Evolutionary conservation across 2,888 invertebrate species (phyloP).

Genomic region (Exephanes ischioxanthus): DNA sequence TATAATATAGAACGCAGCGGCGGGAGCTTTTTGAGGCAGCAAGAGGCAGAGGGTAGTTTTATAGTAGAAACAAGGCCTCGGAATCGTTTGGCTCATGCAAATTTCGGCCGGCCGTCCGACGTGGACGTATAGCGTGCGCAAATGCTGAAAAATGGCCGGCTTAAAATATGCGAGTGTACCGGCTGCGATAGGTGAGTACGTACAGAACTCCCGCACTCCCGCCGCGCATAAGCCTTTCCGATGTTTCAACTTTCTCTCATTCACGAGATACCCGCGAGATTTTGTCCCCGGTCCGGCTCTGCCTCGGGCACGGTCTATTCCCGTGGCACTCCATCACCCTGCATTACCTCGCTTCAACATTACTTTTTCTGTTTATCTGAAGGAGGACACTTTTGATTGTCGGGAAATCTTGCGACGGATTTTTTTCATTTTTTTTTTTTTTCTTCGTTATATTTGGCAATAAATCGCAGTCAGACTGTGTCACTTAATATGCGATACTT

Average conservation of each 20-base stretch:
- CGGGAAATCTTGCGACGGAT: not conserved
- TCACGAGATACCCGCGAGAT: constrained; percentile 64
- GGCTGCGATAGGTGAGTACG: constrained; percentile 82
- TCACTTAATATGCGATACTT: not conserved
- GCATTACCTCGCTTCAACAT: constrained; percentile 40
- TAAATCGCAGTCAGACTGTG: not conserved
- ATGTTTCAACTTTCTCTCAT: constrained; percentile 75
- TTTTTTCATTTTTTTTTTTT: not conserved
- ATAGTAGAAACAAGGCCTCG: constrained; percentile 67
- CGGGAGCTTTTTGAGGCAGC: constrained; percentile 21
- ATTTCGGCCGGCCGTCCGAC: constrained; percentile 78
- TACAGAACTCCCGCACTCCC: constrained; percentile 65
- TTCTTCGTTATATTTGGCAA: not conserved
- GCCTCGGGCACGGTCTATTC: constrained; percentile 4
- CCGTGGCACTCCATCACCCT: constrained; percentile 24
- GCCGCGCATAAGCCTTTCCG: constrained; percentile 74
- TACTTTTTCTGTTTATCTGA: constrained; percentile 33
- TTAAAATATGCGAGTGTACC: constrained; percentile 84
- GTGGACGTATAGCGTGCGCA: constrained; percentile 79
- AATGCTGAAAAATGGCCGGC: constrained; percentile 85
- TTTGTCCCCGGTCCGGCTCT: constrained; percentile 66
- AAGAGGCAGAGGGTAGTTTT: constrained; percentile 56
- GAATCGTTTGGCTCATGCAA: constrained; percentile 80
- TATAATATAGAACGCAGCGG: not conserved
- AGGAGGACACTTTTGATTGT: constrained; percentile 23